A percentile compares a stretch with the other conserved stretches of the same genome.
Evolutionary conservation across 2,888 invertebrate genomes (phyloP).

Genomic region (Scaptomyza tumidula): DNA sequence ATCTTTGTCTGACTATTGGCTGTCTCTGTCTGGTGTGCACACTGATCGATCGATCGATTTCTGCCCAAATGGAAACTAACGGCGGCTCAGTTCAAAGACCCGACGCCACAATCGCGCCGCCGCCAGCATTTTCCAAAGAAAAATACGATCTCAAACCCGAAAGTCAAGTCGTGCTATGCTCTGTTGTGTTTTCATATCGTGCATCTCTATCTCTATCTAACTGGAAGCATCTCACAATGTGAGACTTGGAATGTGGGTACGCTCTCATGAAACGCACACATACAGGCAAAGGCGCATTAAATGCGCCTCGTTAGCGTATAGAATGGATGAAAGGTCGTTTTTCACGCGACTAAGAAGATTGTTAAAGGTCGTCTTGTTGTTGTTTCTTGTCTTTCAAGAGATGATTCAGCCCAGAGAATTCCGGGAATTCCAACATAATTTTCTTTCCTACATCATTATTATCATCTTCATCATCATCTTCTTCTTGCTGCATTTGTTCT

Average conservation of each 20-base stretch:
- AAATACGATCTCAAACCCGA: conserved; percentile 69
- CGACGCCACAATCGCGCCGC: conserved; percentile 28
- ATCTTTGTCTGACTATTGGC: conserved; percentile 1
- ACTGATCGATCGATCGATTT: conserved; percentile 76
- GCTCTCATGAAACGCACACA: conserved; percentile 64
- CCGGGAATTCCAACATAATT: conserved; percentile 76
- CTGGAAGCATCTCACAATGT: conserved; percentile 50
- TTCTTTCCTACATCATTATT: conserved; percentile 49
- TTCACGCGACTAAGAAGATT: conserved; percentile 70
- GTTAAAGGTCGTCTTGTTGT: conserved; percentile 70
- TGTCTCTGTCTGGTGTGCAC: conserved; percentile 6
- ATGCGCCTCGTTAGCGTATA: conserved; percentile 73
- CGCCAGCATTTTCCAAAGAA: conserved; percentile 50
- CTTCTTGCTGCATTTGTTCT: conserved; percentile 38
- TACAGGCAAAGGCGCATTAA: conserved; percentile 40
- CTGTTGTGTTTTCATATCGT: conserved; percentile 26
- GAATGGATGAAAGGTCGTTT: conserved; percentile 78
- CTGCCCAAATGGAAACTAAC: conserved; percentile 62
- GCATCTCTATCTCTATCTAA: conserved; percentile 53
- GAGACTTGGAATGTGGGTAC: conserved; percentile 69
- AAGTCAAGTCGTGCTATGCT: conserved; percentile 72
- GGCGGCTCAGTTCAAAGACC: conserved; percentile 77
- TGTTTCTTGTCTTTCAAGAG: conserved; percentile 35
- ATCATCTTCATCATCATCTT: conserved; percentile 16
- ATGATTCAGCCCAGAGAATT: conserved; percentile 74